A percentile compares a stretch with the other conserved stretches of the same genome.
phyloP scores from a whole-genome alignment of 2,797 vertebrate genomes.

The Anguilla obscura region DNA sequence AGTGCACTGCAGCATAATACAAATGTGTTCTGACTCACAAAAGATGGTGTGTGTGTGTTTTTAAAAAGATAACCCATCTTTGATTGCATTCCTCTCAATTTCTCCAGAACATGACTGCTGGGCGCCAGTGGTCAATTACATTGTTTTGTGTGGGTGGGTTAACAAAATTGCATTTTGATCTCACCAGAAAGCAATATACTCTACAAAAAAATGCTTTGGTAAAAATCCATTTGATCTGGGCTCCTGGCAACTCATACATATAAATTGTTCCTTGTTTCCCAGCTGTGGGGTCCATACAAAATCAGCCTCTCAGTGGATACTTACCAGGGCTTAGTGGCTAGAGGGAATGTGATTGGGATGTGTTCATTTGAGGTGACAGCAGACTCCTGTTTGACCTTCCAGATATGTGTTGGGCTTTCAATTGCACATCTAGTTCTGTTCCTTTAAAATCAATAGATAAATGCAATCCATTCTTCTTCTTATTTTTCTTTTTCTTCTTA shows the following conservation, averaged over 20 bases:
- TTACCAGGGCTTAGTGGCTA: background rate
- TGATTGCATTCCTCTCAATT: background rate
- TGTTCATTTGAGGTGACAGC: conserved; percentile 1
- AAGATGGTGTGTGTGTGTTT: background rate
- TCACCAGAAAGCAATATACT: background rate
- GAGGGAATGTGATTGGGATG: background rate
- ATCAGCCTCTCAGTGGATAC: background rate
- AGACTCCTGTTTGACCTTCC: background rate
- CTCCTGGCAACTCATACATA: conserved; percentile 19
- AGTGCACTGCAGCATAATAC: background rate
- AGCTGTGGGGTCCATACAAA: background rate
- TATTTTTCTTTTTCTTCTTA: background rate
- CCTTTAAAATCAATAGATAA: background rate
- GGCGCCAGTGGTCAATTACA: background rate
- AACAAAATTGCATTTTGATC: background rate
- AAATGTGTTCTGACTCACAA: background rate
- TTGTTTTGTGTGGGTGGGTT: background rate
- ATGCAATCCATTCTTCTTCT: background rate
- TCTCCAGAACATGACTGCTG: background rate
- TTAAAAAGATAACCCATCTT: background rate
- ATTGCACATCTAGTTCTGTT: background rate
- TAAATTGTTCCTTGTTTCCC: conserved; percentile 15
- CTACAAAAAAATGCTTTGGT: background rate
- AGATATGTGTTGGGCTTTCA: background rate
- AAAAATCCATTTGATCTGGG: background rate